Base-by-base conservation (phyloP, 1,140 invertebrate genomes). In the Cheumatopsyche charites region DNA sequence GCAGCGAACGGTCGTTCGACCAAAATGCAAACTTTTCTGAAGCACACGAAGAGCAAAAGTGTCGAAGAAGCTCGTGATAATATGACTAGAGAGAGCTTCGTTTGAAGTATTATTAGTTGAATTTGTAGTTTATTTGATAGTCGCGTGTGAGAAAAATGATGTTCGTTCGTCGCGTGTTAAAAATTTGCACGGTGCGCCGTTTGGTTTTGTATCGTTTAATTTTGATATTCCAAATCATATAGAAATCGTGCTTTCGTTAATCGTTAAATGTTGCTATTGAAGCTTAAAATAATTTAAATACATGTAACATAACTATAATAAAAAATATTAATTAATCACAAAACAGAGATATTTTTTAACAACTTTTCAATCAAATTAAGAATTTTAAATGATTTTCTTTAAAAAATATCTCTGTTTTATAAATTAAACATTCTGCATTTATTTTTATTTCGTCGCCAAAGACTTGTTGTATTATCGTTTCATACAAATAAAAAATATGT, bases 11-110 rank as follows among this genome's bases (percentile, higher is more conserved):
- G 68, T 43, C 43, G 71, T 67, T 85, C 84, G 4, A 77, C 85
- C 17, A 36, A 84, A 41, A 82, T 82, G 19, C 85, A 81, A 63
- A 82, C 84, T 47, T 78, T 85, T 66, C 80, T 84, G 78, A 85
- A 82, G 67, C 83, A 81, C 72, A 79, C 81, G 13, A 83, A 82
- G 73, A 79, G 80, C 7, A 82, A 79, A 74, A 83, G 82, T 73
- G 71, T 83, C 6, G 82, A 84, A 36, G 76, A 77, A 11, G 23
- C n/a, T 11, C 45, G 49, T 2, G 45, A 29, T 12, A 55, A 41
- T 43, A 1, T 23, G 17, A 15, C 15, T 1, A 42, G 36, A 55
- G 66, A 68, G 26, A 68, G 66, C 17, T 68, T 47, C 29, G 66
- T 68, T 29, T 68, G 49, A 65, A 7, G 19, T 36, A 36, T 36